Evolutionary conservation across 2,797 vertebrate species (phyloP).

Genomic region (Psittacula derbiana): DNA sequence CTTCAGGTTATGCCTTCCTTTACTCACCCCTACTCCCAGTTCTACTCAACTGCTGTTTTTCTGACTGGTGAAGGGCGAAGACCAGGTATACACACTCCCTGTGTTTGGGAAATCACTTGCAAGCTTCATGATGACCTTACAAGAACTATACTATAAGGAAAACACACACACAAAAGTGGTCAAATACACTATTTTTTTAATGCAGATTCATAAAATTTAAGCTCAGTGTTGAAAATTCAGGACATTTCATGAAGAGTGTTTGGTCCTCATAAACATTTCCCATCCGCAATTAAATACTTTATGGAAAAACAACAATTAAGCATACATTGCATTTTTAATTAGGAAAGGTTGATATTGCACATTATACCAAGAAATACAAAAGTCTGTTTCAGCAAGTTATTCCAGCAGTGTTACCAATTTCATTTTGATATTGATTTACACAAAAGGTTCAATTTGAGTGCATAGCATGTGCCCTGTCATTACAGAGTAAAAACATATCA

Average conservation of each 20-base stretch:
- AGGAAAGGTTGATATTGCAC: conserved; percentile 74
- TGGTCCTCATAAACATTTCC: conserved; percentile 65
- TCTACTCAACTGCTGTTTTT: neutral
- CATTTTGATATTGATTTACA: neutral
- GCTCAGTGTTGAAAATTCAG: conserved; percentile 59
- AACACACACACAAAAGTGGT: neutral
- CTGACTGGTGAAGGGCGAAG: neutral
- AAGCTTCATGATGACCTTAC: neutral
- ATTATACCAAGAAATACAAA: conserved; percentile 46
- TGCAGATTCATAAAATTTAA: conserved; percentile 69
- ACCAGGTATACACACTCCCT: too few species aligned
- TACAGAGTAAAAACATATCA: neutral
- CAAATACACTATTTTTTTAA: conserved; percentile 66
- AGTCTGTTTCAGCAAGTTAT: conserved; percentile 27
- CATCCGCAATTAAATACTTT: conserved; percentile 65
- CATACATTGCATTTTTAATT: conserved; percentile 48
- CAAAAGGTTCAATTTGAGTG: conserved; percentile 4
- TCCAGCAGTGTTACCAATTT: conserved; percentile 45
- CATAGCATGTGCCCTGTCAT: neutral
- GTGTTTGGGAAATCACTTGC: neutral
- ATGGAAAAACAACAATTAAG: conserved; percentile 54
- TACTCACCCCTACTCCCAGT: neutral
- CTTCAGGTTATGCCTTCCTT: neutral
- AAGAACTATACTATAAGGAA: neutral
- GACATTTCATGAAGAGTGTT: conserved; percentile 67